Evolutionary conservation across 1,140 invertebrate genomes (phyloP).

Genomic region (Sitophilus oryzae): DNA sequence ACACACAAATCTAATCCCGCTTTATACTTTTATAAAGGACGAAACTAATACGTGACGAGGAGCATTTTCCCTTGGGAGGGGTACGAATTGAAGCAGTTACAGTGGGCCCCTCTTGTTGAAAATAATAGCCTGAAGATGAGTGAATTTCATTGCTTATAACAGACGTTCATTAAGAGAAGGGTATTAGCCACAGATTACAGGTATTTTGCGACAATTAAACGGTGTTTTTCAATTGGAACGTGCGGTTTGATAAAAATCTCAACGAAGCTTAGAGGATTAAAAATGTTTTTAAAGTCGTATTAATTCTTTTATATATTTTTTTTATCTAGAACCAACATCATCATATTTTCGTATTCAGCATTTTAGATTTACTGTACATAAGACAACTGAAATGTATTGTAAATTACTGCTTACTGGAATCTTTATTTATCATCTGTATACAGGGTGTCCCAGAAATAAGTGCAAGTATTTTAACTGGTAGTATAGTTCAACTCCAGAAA

Average conservation of each 20-base stretch:
- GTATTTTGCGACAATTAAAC: slow-evolving; percentile 7
- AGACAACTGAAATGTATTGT: too few relatives aligned
- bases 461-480: too few relatives aligned
- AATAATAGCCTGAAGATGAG: slow-evolving; percentile 25
- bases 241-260: not conserved
- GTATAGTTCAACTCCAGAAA: too few relatives aligned
- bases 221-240: not conserved
- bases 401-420: too few relatives aligned
- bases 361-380: too few relatives aligned
- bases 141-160: slow-evolving; percentile 24
- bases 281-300: not conserved
- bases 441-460: too few relatives aligned
- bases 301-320: not conserved
- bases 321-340: too few relatives aligned
- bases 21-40: slow-evolving; percentile 21
- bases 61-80: slow-evolving; percentile 18
- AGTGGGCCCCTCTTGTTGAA: slow-evolving; percentile 21
- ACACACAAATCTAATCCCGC: not conserved
- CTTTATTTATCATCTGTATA: too few relatives aligned
- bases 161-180: slow-evolving; percentile 20
- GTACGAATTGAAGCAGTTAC: slow-evolving; percentile 25
- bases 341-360: too few relatives aligned
- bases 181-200: slow-evolving; percentile 17
- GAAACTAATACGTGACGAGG: slow-evolving; percentile 25
- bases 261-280: not conserved